Base-by-base conservation (phyloP, 2,888 invertebrate species). In the Polydrusus pterygomalis region DNA sequence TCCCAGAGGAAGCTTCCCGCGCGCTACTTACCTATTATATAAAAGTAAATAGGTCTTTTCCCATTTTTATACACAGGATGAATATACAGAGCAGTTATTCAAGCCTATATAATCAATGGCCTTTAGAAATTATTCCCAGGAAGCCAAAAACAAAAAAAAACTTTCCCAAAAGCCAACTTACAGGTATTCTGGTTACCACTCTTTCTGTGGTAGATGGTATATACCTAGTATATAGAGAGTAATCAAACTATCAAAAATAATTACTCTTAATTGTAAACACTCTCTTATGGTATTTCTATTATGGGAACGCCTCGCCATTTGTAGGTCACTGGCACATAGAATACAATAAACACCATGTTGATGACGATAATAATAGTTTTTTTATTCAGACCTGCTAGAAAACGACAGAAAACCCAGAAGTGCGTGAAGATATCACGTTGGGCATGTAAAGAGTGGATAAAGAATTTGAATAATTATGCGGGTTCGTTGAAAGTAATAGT, bases 281-380 rank as follows among this genome's bases (percentile, higher is more conserved):
- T 51, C 51, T 20, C 25, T 51, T 20, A 51, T 49, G 49, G 49
- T 8, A 49, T 45, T 15, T 45, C 45, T 51, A 8, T 25, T 64
- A 25, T 70, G 70, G 70, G 70, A 70, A 70, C 18, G 40, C 70
- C 25, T 25, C 43, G 18, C 17, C 11, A 45, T 45, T 62, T 30
- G 40, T 70, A 58, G 70, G 70, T 70, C 62, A 70, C 60, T 70
- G 25, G 70, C 62, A 62, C 70, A 62, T 2, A 10, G 47, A 64
- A 64, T 20, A 45, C 43, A 64, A 64, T 64, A 64, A 43, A 43
- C 45, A 63, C 15, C 43, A 45, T 8, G 40, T 8, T 63, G 7
- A 45, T 9, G 62, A 34, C 43, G 8, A 43, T 30, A 30, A 30
- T n/a, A n/a, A 25, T 25, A 25, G 5, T 25, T 63, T 63, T 40